Conservation (phyloP, 2,113 vertebrate species). For the Etheostoma cragini region DNA sequence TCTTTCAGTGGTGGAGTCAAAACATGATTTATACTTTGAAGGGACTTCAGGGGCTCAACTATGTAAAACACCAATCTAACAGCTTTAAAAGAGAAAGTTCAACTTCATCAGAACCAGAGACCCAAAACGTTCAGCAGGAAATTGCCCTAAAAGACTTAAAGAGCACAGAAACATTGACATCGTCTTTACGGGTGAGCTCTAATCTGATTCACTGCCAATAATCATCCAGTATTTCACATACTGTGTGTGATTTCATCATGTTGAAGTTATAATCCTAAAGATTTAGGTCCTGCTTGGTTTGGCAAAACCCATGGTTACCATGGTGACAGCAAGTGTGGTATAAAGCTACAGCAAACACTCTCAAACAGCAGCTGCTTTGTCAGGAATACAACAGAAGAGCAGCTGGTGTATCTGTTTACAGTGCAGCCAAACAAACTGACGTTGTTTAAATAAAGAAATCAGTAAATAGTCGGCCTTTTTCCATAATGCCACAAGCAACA, state of each 20-base stretch:
- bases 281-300: neutral
- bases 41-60: no score
- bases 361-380: constrained; percentile 4
- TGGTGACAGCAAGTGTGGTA: neutral
- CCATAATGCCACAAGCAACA: neutral
- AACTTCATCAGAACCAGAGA: neutral
- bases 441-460: neutral
- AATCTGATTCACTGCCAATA: neutral
- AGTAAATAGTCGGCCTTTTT: neutral
- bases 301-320: neutral
- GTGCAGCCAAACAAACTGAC: neutral
- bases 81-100: neutral
- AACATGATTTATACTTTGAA: no score
- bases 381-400: neutral
- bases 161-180: neutral
- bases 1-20: no score
- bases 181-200: neutral
- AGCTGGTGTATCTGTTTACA: constrained; percentile 4
- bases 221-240: neutral
- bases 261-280: neutral
- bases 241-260: neutral
- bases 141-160: neutral
- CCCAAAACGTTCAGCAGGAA: no score
- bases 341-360: neutral
- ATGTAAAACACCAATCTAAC: no score